Evolutionary conservation across 2,888 invertebrate species (phyloP), one percentile per base, ranked within the genome.

Genomic region (Protula sp.): DNA sequence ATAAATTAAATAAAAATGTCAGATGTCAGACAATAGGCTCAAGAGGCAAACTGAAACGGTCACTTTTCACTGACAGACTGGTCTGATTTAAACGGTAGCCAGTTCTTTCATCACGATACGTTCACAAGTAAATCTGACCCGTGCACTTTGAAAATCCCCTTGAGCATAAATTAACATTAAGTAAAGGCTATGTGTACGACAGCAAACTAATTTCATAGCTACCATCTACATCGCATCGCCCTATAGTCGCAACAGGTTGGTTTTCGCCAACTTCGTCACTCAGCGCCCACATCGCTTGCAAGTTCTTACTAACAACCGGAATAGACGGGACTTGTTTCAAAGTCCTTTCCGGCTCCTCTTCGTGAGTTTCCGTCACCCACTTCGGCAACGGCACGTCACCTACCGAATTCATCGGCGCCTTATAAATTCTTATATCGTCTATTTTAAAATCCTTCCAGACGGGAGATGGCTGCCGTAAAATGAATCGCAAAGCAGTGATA

Each of bases 381-480:
- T 70, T 66, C 53, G 75, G 75, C 19, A 75, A 54, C 9, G 72
- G 69, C 22, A 64, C 66, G 31, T 64, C 55, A 61, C 64, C 58
- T 0, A 54, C 45, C 19, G 19, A 9, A 38, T 19, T 38, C 19
- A 38, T 38, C 9, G 38, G 19, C 9, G 9, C 19, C 30, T 58
- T 58, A 54, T 58, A 69, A 2, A 63, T 2, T 26, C 55, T 59
- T 22, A 79, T 61, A 47, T 78, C 77, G 26, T 78, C 77, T 47
- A 79, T 63, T 48, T 69, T 71, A 63, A 78, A 79, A 26, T 79
- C 79, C 55, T 74, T 76, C 79, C 79, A 79, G 3, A 77, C 70
- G 3, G 78, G 76, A 1, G 79, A 79, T 0, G 79, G 78, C 58
- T 79, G 79, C 47, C 74, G 73, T 24, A 79, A 69, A 53, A 79